A percentile compares a stretch with the other conserved stretches of the same genome.
phyloP scores from a whole-genome alignment of 2,113 vertebrate genomes.

The Castor canadensis region DNA sequence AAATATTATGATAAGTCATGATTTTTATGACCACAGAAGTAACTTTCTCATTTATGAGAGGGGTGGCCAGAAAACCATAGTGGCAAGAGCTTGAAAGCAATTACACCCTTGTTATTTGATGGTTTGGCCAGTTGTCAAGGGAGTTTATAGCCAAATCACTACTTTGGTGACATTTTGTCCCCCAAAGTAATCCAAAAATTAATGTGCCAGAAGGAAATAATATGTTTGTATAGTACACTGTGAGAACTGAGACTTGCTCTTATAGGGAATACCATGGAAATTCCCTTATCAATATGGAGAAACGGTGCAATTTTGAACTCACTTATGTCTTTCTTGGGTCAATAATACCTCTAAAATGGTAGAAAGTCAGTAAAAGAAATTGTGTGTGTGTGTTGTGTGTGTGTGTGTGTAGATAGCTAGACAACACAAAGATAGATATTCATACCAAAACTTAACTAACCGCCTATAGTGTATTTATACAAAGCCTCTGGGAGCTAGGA shows the following conservation, averaged over 20 bases:
- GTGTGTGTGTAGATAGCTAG: background rate
- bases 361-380: background rate
- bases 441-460: background rate
- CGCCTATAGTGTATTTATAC: background rate
- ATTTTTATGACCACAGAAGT: constrained; percentile 43
- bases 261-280: background rate
- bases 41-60: constrained; percentile 42
- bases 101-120: constrained; percentile 57
- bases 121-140: constrained; percentile 71
- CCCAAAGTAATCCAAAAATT: constrained; percentile 73
- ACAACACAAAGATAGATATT: background rate
- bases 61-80: constrained; percentile 56
- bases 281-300: background rate
- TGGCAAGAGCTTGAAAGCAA: constrained; percentile 44
- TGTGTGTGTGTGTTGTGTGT: too few relatives aligned
- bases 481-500: background rate
- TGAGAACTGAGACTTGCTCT: constrained; percentile 8
- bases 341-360: background rate
- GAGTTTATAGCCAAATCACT: constrained; percentile 70
- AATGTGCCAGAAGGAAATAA: constrained; percentile 75
- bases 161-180: constrained; percentile 65
- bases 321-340: background rate
- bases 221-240: constrained; percentile 52
- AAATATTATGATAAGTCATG: constrained; percentile 70
- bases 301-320: background rate